Percentiles rank a stretch among this genome's conserved stretches.
Evolutionary conservation across 1,140 invertebrate genomes (phyloP).

Genomic region (Aphidius ervi): DNA sequence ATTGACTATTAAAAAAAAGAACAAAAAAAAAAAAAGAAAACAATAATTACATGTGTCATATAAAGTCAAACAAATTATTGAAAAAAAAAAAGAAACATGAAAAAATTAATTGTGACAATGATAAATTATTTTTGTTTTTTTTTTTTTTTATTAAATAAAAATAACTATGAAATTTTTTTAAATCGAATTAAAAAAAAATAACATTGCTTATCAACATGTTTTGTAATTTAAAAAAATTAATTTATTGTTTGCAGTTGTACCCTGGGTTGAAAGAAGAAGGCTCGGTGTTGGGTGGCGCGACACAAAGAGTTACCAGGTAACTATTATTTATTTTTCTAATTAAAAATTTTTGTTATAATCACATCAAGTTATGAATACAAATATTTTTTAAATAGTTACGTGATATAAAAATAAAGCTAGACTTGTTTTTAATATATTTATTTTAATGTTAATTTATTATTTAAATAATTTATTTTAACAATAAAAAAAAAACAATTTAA

Average conservation of each 20-base stretch:
- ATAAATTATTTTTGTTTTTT: too few relatives aligned
- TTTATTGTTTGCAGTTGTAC: constrained; percentile 45
- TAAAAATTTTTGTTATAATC: not conserved
- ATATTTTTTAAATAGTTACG: not conserved
- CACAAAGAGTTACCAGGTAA: constrained; percentile 50
- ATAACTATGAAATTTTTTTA: too few relatives aligned
- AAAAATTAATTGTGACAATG: too few relatives aligned
- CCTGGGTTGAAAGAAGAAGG: constrained; percentile 47
- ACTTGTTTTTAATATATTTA: not conserved
- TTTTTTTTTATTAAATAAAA: too few relatives aligned
- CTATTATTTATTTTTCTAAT: constrained; percentile 3
- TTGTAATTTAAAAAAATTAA: not conserved
- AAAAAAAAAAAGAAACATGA: too few relatives aligned
- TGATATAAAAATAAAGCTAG: not conserved
- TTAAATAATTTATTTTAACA: not conserved
- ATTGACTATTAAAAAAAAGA: too few relatives aligned
- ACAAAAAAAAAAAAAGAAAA: too few relatives aligned
- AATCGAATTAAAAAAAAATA: too few relatives aligned
- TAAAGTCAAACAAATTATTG: too few relatives aligned
- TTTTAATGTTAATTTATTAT: not conserved
- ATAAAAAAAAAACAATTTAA: not conserved
- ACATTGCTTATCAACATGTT: not conserved
- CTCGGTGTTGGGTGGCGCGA: constrained; percentile 46
- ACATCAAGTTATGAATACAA: not conserved
- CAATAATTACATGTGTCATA: too few relatives aligned